Evolutionary conservation across 2,797 vertebrate species (phyloP).

Genomic region (Galago senegalensis): DNA sequence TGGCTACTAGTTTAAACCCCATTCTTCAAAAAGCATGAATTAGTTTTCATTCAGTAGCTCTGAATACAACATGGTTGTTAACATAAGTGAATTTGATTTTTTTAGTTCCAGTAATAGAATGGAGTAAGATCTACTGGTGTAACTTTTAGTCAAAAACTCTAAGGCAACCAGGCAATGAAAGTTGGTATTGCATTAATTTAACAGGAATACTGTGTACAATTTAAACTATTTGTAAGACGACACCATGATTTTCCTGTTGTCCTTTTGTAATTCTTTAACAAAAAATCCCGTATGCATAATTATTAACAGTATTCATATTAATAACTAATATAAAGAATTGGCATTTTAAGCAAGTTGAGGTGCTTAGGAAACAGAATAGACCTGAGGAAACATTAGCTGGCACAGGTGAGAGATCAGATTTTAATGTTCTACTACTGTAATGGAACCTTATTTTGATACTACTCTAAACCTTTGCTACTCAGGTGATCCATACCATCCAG

Average conservation of each 20-base stretch:
- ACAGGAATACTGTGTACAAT: constrained; percentile 58
- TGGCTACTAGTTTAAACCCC: constrained; percentile 52
- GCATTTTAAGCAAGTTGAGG: constrained; percentile 59
- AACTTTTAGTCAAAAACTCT: neutral
- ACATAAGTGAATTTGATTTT: constrained; percentile 34
- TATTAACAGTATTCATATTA: constrained; percentile 67
- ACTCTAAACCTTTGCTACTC: constrained; percentile 55
- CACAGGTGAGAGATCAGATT: constrained; percentile 64
- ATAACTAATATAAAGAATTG: constrained; percentile 62
- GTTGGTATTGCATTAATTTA: constrained; percentile 64
- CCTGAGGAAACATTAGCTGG: constrained; percentile 68
- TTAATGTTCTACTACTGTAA: neutral
- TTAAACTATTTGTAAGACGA: constrained; percentile 68
- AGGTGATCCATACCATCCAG: neutral
- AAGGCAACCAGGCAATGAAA: constrained; percentile 49
- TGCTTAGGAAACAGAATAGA: constrained; percentile 58
- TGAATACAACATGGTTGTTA: constrained; percentile 24
- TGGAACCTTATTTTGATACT: constrained; percentile 65
- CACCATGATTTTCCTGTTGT: constrained; percentile 65
- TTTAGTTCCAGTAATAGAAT: constrained; percentile 58
- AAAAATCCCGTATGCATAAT: constrained; percentile 5
- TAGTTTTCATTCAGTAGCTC: constrained; percentile 58
- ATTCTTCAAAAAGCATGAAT: constrained; percentile 50
- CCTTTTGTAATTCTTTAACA: constrained; percentile 64
- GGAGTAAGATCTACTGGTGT: constrained; percentile 49